Percentiles rank a stretch among this genome's conserved stretches.
phyloP scores from a whole-genome alignment of 2,113 vertebrate species.

The Platysternon megacephalum region DNA sequence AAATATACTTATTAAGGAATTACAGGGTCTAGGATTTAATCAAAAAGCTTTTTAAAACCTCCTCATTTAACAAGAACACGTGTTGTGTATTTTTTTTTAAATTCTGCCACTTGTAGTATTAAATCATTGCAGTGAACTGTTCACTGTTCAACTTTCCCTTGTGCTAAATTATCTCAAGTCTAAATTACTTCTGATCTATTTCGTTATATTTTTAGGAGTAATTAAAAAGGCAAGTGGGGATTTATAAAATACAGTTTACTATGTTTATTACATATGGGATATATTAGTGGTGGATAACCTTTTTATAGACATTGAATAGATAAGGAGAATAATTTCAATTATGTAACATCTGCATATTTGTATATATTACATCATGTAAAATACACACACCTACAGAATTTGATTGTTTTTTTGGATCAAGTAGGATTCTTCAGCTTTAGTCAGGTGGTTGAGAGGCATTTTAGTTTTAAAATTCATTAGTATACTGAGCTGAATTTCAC shows the following conservation, averaged over 20 bases:
- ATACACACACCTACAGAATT: neutral
- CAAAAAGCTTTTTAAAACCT: neutral
- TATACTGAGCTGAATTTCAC: neutral
- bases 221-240: rapidly evolving
- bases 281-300: neutral
- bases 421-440: neutral
- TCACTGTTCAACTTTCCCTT: neutral
- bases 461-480: neutral
- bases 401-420: neutral
- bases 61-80: neutral
- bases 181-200: neutral
- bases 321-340: neutral
- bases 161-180: neutral
- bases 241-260: neutral
- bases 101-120: rapidly evolving
- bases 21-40: neutral
- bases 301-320: neutral
- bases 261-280: neutral
- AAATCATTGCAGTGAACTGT: neutral
- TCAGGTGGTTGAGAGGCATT: neutral
- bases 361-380: neutral
- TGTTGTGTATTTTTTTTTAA: neutral
- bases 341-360: neutral
- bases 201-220: neutral
- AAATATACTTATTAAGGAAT: neutral